These are phyloP conservation scores for Lathronympha strigana DNA, from an alignment of 2,888 invertebrate genomes.

Conservation along the genomic window DNA sequence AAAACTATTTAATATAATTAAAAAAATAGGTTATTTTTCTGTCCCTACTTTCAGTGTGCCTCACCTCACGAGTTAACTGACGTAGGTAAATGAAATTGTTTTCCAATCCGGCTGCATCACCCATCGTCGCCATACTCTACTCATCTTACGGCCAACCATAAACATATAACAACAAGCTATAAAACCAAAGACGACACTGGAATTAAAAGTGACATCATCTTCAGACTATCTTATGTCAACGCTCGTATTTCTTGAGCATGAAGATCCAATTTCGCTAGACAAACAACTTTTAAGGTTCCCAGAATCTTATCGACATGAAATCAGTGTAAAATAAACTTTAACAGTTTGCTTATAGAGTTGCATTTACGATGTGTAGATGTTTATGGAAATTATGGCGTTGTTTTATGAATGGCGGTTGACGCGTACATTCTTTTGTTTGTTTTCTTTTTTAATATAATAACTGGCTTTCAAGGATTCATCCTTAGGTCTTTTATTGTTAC, in stretches of 20 bases:
- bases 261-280: constrained; percentile 2
- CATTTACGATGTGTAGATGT: not conserved
- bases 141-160: constrained; percentile 17
- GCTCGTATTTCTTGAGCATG: constrained; percentile 9
- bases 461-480: not conserved
- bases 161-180: constrained; percentile 24
- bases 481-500: not conserved
- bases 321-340: constrained; percentile 22
- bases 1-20: too few species aligned
- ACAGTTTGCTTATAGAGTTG: not conserved
- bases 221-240: not conserved
- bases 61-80: not conserved
- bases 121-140: constrained; percentile 1
- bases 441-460: constrained; percentile 22
- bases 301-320: constrained; percentile 14
- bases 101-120: not conserved
- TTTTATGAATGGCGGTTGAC: constrained; percentile 31
- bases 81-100: not conserved
- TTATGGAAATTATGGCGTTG: constrained; percentile 5
- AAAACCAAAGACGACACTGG: constrained; percentile 48
- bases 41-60: too few species aligned
- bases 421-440: constrained; percentile 12
- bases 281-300: constrained; percentile 35
- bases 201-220: constrained; percentile 55
- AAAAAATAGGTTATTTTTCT: too few species aligned